These are phyloP conservation scores for Hymenopus coronatus DNA, from an alignment of 2,888 invertebrate species.

Conservation along the genomic window DNA sequence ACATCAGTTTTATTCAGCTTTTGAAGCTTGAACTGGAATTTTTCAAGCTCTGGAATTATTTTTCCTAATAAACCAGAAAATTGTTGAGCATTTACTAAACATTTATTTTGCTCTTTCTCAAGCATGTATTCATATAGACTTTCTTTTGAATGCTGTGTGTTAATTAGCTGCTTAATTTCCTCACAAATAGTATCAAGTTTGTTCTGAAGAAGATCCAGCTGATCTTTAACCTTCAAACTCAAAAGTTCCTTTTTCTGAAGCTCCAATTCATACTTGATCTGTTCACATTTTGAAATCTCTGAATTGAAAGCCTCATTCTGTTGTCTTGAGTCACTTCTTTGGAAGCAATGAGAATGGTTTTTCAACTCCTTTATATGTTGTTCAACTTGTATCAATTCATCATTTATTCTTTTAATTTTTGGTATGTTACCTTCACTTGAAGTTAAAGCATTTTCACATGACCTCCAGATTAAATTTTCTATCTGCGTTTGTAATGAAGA, in stretches of 20 bases:
- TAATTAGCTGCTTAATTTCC: background rate
- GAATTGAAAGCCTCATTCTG: background rate
- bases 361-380: background rate
- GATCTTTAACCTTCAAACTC: background rate
- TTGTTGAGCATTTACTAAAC: background rate
- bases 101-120: background rate
- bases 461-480: background rate
- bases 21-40: background rate
- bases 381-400: background rate
- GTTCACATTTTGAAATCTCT: background rate
- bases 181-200: background rate
- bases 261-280: background rate
- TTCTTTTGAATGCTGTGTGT: background rate
- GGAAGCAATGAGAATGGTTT: background rate
- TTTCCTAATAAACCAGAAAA: background rate
- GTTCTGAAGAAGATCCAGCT: background rate
- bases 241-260: background rate
- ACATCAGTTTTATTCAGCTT: background rate
- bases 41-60: background rate
- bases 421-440: background rate
- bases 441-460: background rate
- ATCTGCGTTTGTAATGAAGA: background rate
- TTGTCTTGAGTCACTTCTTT: background rate
- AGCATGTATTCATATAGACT: background rate
- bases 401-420: background rate